A percentile compares a stretch with the other conserved stretches of the same genome.
phyloP scores from a whole-genome alignment of 2,888 invertebrate species.

The Ennomos quercinarius region DNA sequence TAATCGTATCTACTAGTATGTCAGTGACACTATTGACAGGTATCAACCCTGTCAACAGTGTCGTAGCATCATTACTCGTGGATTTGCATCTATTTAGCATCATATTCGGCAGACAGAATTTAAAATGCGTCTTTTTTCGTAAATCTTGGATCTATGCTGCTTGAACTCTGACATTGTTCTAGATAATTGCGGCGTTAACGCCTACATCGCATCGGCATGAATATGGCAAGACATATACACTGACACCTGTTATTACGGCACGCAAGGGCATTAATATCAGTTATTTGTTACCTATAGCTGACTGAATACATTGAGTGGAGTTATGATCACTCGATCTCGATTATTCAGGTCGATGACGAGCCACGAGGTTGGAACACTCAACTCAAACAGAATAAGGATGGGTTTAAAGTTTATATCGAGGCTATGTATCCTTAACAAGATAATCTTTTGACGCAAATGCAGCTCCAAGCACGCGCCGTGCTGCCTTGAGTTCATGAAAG shows the following conservation, averaged over 20 bases:
- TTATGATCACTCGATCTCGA: conserved; percentile 54
- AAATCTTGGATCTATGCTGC: conserved; percentile 9
- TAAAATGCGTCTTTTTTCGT: conserved; percentile 18
- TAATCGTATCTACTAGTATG: too few species aligned
- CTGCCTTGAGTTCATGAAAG: too few species aligned
- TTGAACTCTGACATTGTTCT: conserved; percentile 32
- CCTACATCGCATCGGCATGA: conserved; percentile 28
- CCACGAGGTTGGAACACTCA: conserved; percentile 58
- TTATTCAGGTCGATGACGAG: conserved; percentile 52
- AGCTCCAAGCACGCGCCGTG: too few species aligned
- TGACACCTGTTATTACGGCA: conserved; percentile 31
- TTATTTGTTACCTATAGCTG: conserved; percentile 16
- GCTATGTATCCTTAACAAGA: too few species aligned
- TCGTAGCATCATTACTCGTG: conserved; percentile 9
- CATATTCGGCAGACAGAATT: conserved; percentile 1
- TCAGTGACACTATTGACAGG: neutral
- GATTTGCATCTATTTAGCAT: conserved; percentile 12
- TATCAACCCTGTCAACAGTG: neutral
- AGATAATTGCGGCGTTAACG: conserved; percentile 29
- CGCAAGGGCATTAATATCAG: conserved; percentile 11
- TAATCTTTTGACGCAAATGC: too few species aligned
- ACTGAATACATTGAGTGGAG: conserved; percentile 42
- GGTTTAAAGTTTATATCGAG: conserved; percentile 1
- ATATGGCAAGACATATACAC: conserved; percentile 34
- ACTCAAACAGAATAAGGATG: conserved; percentile 29